A percentile compares a stretch with the other conserved stretches of the same genome.
These are phyloP conservation scores for Malurus elegans DNA, from an alignment of 2,113 vertebrate genomes.

Conservation along the genomic window DNA sequence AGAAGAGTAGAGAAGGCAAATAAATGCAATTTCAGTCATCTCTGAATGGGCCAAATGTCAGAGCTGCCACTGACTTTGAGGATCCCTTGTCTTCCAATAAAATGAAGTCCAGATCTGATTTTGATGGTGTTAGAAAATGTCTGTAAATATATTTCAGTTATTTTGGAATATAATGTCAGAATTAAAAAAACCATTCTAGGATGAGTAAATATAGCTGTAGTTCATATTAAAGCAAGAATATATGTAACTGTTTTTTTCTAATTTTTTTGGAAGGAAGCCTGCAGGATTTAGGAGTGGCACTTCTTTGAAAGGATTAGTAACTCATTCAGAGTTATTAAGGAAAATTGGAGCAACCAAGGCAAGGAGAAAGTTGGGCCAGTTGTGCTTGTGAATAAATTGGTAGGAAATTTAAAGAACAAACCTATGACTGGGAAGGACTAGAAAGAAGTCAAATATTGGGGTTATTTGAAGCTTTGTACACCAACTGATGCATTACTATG, in stretches of 20 bases:
- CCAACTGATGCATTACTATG: not conserved
- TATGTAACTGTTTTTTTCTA: not conserved
- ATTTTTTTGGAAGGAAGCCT: not conserved
- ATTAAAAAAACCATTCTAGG: not conserved
- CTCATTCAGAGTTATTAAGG: not conserved
- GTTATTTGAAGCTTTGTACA: not conserved
- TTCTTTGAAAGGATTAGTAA: not conserved
- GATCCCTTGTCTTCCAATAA: not conserved
- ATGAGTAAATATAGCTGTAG: not conserved
- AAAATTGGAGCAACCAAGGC: not conserved
- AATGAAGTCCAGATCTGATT: not conserved
- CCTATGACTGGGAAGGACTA: not conserved
- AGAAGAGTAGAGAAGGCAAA: not conserved
- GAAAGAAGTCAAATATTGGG: not conserved
- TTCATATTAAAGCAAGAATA: not conserved
- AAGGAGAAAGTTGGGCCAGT: not conserved
- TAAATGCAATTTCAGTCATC: not conserved
- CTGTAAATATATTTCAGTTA: not conserved
- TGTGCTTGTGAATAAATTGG: not conserved
- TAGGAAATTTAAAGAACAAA: not conserved
- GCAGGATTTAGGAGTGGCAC: not conserved
- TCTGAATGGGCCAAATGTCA: not conserved
- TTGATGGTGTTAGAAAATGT: not conserved
- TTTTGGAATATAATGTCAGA: not conserved
- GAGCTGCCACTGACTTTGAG: not conserved